Conservation (phyloP, 2,113 vertebrate species). For the Ardeotis arabs region DNA sequence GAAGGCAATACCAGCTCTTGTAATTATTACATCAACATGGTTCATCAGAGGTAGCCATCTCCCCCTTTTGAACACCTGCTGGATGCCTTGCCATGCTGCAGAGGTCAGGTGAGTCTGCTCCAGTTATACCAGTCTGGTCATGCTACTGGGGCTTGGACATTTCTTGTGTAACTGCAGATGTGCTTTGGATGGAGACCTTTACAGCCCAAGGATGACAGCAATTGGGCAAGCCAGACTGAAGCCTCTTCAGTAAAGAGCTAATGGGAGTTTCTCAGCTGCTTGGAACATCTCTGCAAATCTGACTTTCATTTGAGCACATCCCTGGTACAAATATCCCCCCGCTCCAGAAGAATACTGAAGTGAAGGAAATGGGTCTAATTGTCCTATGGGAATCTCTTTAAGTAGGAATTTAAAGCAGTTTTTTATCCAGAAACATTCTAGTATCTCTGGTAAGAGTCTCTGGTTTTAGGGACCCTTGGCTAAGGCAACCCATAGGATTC, state of each 20-base stretch:
- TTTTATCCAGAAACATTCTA: neutral
- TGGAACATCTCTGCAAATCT: neutral
- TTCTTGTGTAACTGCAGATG: neutral
- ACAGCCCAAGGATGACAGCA: neutral
- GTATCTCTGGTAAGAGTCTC: neutral
- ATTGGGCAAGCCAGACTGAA: neutral
- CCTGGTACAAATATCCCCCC: neutral
- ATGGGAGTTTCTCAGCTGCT: neutral
- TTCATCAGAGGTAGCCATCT: neutral
- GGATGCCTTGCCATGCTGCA: neutral
- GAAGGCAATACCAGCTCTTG: conserved; percentile 14
- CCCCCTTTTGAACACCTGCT: conserved; percentile 3
- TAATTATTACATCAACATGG: conserved; percentile 1
- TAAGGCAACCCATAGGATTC: neutral
- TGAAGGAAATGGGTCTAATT: neutral
- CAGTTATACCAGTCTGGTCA: neutral
- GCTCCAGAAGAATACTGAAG: neutral
- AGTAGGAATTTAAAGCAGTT: neutral
- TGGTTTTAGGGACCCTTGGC: neutral
- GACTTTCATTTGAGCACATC: neutral
- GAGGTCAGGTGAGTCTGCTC: neutral
- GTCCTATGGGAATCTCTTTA: neutral
- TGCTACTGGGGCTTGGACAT: neutral
- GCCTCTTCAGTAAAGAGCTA: neutral
- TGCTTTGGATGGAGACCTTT: neutral